Evolutionary conservation across 2,888 invertebrate species (phyloP).

Genomic region (Xylota sylvarum): DNA sequence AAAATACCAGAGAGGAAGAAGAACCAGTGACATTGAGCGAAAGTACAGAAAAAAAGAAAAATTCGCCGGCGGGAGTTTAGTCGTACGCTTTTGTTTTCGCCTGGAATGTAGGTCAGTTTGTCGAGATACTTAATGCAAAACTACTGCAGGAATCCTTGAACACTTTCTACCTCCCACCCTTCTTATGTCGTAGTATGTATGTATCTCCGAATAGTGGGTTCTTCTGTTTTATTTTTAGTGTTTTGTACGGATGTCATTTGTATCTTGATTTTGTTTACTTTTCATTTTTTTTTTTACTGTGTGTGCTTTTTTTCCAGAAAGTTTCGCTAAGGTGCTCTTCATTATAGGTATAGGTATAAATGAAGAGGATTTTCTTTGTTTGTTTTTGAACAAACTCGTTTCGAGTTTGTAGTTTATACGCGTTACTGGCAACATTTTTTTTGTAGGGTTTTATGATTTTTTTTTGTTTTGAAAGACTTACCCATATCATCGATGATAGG

Average conservation of each 20-base stretch:
- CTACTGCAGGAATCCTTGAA: slow-evolving; percentile 64
- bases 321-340: background rate
- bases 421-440: slow-evolving; percentile 46
- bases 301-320: slow-evolving; percentile 17
- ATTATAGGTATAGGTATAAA: background rate
- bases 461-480: slow-evolving; percentile 86
- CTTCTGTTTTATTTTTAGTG: slow-evolving; percentile 5
- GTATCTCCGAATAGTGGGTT: slow-evolving; percentile 1
- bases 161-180: slow-evolving; percentile 4
- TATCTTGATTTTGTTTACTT: slow-evolving; percentile 45
- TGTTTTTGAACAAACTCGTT: slow-evolving; percentile 9
- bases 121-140: slow-evolving; percentile 66
- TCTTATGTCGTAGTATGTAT: slow-evolving; percentile 13
- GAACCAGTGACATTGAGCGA: slow-evolving; percentile 21
- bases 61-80: slow-evolving; percentile 70
- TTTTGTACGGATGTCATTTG: slow-evolving; percentile 47
- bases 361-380: background rate
- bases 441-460: background rate
- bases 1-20: slow-evolving; percentile 13
- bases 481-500: slow-evolving; percentile 98
- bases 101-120: slow-evolving; percentile 75
- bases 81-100: slow-evolving; percentile 66
- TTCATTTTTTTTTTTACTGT: background rate
- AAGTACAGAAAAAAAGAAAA: slow-evolving; percentile 8
- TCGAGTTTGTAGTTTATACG: background rate